Base-by-base conservation (phyloP, 1,140 invertebrate species). In the Tetramorium alpestre region DNA sequence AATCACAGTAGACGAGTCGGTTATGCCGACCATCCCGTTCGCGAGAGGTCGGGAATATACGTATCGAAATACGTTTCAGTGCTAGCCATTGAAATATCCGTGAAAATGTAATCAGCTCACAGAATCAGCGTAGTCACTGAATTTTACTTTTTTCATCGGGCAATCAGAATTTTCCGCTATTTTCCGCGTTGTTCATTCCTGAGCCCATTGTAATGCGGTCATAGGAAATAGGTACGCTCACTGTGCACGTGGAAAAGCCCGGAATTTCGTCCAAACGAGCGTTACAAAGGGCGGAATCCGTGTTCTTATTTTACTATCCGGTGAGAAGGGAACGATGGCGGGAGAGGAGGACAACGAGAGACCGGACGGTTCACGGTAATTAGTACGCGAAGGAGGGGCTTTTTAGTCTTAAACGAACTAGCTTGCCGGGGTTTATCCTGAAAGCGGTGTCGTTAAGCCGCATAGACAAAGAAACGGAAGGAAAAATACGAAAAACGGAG, bases 371-470 rank as follows among this genome's bases (percentile, higher is more conserved):
- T 88, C 85, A 86, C 85, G 82, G 90, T 89, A 92, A 93, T 93
- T 93, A 93, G 90, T 93, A 93, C 91, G 90, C 91, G 91, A 93
- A 93, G 92, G 85, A 77, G 76, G 76, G 33, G 87, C 81, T 86
- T 88, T 89, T 73, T 81, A 69, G 81, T 70, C 80, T 90, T 86
- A 87, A 87, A 89, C 69, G 87, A 87, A 87, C 88, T 91, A 81
- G 72, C 78, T 85, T 80, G 88, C 89, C 85, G 72, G 87, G 84
- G 89, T 90, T 91, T 87, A 88, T 91, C 88, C 77, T 62, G 58
- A 70, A 70, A 78, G 75, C 54, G 38, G 85, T 77, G 75, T 89
- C 88, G 80, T 89, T 90, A 89, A 87, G 82, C 81, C 86, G 51
- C 70, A 75, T 70, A 44, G 28, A 81, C 75, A 81, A 86, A 86